Evolutionary conservation across 2,113 vertebrate genomes (phyloP), one percentile per base, ranked within the genome.

Genomic region (Hiodon alosoides): DNA sequence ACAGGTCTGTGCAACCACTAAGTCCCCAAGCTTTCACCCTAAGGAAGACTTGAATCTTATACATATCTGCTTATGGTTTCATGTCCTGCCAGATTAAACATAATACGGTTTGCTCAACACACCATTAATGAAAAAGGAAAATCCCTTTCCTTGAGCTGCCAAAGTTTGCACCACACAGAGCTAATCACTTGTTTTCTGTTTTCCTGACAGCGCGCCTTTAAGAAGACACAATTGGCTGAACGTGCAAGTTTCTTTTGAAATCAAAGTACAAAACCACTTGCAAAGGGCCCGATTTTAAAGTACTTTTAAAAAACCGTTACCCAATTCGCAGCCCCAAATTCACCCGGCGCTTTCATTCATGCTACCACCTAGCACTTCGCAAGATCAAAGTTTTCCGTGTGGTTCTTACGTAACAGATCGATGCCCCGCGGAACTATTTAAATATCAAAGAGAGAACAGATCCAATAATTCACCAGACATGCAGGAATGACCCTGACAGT

Each of bases 281-380:
- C 53, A 67, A 14, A n/a, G n/a, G 75, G 60, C 52, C 53, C 58
- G 62, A 66, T 80, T 75, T 77, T 75, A 79, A 74, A 14, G 85
- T 73, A 81, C 80, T 83, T 87, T 85, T 88, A 87, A 89, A 89
- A 86, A 85, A 78, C 85, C 84, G 86, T 84, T 79, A 78, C 83
- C 79, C 53, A 81, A 80, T 80, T 84, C 81, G 78, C 75, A 83
- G 84, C 78, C 76, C 82, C 78, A 82, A 75, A 67, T 79, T 79
- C 79, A 67, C 66, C 81, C 78, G 69, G 73, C 79, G 78, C 10
- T 53, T 17, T 52, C 67, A 10, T 68, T 76, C 65, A 13, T 50
- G 31, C 66, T 48, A 16, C 60, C 16, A 54, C 51, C 16, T 54
- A 48, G 61, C 61, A 3, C 17, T 11, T 65, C 46, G 51, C 11